Percentiles rank a stretch among this genome's conserved stretches.
These are phyloP conservation scores for Glyphotaelius pellucidus DNA, from an alignment of 2,888 invertebrate genomes.

Conservation along the genomic window DNA sequence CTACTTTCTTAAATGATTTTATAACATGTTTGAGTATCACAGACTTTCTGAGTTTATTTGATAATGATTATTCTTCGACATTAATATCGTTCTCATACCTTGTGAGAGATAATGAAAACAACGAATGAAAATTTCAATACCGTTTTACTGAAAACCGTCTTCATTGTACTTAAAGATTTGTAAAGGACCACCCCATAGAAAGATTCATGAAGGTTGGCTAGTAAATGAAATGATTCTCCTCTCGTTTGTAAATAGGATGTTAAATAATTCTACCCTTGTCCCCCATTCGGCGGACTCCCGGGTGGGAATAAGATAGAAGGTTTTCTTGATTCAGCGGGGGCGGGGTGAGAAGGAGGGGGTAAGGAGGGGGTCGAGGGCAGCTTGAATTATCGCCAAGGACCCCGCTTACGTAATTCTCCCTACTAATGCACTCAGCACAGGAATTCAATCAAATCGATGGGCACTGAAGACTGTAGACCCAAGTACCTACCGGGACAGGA, in stretches of 20 bases:
- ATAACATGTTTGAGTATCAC: background rate
- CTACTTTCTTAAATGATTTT: background rate
- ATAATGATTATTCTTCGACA: background rate
- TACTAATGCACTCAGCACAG: conserved; percentile 51
- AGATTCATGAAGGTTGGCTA: conserved; percentile 24
- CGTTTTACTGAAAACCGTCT: background rate
- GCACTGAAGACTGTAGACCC: background rate
- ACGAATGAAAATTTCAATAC: conserved; percentile 2
- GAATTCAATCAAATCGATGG: conserved; percentile 50
- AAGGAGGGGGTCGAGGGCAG: conserved; percentile 13
- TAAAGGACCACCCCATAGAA: background rate
- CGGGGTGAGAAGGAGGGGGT: background rate
- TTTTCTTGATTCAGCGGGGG: conserved; percentile 33
- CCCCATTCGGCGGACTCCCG: conserved; percentile 17
- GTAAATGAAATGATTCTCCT: conserved; percentile 47
- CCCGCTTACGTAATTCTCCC: conserved; percentile 49
- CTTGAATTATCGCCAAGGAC: conserved; percentile 44
- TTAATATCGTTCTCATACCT: background rate
- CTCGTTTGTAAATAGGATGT: conserved; percentile 45
- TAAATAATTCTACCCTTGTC: conserved; percentile 45
- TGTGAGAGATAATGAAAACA: background rate
- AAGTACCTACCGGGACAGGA: background rate
- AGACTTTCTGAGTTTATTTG: background rate
- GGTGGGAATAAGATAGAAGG: conserved; percentile 42
- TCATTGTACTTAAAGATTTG: background rate